A percentile compares a stretch with the other conserved stretches of the same genome.
phyloP scores from a whole-genome alignment of 2,888 invertebrate species.

The Tortrix viridana region DNA sequence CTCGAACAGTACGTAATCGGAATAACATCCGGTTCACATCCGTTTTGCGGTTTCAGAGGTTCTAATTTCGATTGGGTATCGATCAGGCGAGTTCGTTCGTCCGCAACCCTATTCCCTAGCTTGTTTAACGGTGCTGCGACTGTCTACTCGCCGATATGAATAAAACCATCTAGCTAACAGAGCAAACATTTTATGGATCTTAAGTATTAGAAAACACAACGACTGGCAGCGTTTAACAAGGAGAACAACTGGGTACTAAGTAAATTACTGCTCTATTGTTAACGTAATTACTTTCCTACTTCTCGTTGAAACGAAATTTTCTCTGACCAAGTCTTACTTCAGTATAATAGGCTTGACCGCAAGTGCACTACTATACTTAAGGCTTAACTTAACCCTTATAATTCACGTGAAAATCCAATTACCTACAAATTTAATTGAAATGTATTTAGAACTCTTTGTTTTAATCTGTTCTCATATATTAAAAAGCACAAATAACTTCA shows the following conservation, averaged over 20 bases:
- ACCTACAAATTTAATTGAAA: too few relatives aligned
- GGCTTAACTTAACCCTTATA: neutral
- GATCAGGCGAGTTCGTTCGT: slow-evolving; percentile 10
- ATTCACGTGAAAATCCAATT: too few relatives aligned
- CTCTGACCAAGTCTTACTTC: slow-evolving; percentile 25
- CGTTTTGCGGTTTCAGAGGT: slow-evolving; percentile 25
- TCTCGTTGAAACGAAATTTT: slow-evolving; percentile 31
- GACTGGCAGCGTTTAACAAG: slow-evolving; percentile 43
- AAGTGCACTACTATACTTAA: slow-evolving; percentile 1
- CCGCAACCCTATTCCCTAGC: slow-evolving; percentile 46
- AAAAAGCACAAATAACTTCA: too few relatives aligned
- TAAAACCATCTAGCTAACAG: slow-evolving; percentile 65
- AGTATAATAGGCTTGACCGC: slow-evolving; percentile 20
- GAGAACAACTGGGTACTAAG: slow-evolving; percentile 32
- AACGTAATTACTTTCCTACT: slow-evolving; percentile 41
- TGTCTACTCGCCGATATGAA: slow-evolving; percentile 63
- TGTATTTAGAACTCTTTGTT: too few relatives aligned
- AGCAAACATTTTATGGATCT: slow-evolving; percentile 63
- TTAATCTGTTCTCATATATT: too few relatives aligned
- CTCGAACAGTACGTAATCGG: slow-evolving; percentile 35
- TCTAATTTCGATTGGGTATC: slow-evolving; percentile 13
- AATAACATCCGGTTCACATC: slow-evolving; percentile 35
- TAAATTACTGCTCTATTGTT: slow-evolving; percentile 42
- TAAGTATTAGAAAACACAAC: slow-evolving; percentile 57
- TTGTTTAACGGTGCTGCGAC: slow-evolving; percentile 68